Percentiles rank a stretch among this genome's conserved stretches.
Conservation (phyloP, 2,113 vertebrate species). For the Riparia riparia region DNA sequence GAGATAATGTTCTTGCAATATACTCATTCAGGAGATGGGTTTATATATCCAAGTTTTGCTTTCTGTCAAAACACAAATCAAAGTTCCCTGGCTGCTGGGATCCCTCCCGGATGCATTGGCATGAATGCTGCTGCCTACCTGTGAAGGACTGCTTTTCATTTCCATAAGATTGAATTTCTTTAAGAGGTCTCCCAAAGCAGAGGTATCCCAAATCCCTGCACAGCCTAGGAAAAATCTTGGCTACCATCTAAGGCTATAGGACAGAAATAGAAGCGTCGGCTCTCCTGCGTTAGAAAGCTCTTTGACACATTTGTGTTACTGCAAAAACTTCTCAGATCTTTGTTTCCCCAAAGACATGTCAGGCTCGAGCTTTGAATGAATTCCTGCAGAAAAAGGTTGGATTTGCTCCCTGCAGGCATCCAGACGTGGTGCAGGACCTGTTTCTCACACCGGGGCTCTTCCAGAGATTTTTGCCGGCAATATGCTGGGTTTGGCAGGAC, state of each 20-base stretch:
- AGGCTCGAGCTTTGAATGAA: not conserved
- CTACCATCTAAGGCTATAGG: not conserved
- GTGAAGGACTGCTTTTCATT: not conserved
- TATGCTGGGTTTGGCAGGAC: not conserved
- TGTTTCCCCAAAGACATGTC: not conserved
- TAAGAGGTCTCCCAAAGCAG: not conserved
- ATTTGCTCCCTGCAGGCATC: not conserved
- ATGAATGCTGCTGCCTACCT: not conserved
- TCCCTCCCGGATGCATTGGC: not conserved
- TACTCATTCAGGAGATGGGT: not conserved
- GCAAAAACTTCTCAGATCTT: slow-evolving; percentile 14
- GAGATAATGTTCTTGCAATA: not conserved
- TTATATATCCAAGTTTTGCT: not conserved
- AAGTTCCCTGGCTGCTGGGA: not conserved
- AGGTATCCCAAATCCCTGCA: not conserved
- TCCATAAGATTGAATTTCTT: not conserved
- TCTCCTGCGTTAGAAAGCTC: not conserved
- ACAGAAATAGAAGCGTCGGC: not conserved
- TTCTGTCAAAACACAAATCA: not conserved
- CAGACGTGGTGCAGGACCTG: not conserved
- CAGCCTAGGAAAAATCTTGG: not conserved
- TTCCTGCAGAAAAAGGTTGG: not conserved
- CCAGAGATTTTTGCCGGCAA: not conserved
- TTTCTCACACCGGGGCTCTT: not conserved
- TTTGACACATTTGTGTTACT: not conserved